phyloP scores from a whole-genome alignment of 23 tunicate genomes.

The Clavelina lepadiformis region DNA sequence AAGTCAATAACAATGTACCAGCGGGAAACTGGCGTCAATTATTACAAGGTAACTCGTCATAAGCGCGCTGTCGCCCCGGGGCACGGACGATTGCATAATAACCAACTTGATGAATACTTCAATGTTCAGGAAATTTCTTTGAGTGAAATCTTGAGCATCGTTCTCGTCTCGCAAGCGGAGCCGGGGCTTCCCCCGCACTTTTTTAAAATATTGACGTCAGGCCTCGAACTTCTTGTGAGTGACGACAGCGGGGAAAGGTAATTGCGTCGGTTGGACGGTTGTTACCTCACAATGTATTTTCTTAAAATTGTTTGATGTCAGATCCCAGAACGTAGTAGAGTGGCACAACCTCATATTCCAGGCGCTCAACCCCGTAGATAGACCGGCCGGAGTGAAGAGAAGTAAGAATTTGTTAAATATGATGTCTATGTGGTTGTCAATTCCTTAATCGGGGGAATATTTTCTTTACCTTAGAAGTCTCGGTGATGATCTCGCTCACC shows the following conservation, averaged over 20 bases:
- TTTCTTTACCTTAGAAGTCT: conserved; percentile 56
- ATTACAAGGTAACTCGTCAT: conserved; percentile 54
- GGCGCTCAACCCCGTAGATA: conserved; percentile 77
- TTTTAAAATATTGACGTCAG: conserved; percentile 67
- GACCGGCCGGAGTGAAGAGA: conserved; percentile 44
- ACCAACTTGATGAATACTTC: not conserved
- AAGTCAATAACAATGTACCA: conserved; percentile 84
- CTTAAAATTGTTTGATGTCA: too few relatives aligned
- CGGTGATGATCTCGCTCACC: conserved; percentile 85
- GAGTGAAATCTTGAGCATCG: conserved; percentile 74
- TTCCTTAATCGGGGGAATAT: not conserved
- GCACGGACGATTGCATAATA: not conserved
- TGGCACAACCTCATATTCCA: conserved; percentile 74
- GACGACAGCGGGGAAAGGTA: conserved; percentile 67
- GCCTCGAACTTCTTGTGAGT: conserved; percentile 57
- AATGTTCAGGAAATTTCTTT: conserved; percentile 72
- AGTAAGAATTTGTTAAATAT: conserved; percentile 25
- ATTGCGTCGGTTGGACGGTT: not conserved
- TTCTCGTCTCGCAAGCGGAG: conserved; percentile 26
- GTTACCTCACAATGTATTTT: not conserved
- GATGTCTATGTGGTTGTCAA: not conserved
- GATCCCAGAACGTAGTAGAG: conserved; percentile 43
- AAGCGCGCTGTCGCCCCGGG: not conserved
- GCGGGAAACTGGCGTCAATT: conserved; percentile 78
- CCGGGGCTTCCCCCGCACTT: conserved; percentile 45